Conservation (phyloP, 92 coral and sea anemone species). For the Heliopora coerulea region DNA sequence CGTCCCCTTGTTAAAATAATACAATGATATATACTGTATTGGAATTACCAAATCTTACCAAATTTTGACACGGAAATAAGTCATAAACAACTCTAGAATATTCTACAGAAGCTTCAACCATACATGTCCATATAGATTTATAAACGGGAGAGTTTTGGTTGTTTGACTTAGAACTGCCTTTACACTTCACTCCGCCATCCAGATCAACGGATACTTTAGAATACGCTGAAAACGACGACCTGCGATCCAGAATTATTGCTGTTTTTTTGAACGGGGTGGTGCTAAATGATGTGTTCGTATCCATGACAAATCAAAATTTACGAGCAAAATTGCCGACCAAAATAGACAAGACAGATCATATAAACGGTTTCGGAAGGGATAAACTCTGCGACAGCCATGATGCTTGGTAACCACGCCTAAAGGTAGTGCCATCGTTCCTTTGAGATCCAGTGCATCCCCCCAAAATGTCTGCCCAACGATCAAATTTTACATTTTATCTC, state of each 20-base stretch:
- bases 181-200: conserved; percentile 70
- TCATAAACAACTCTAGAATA: conserved; percentile 96
- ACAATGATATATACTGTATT: no score
- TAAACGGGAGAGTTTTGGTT: conserved; percentile 62
- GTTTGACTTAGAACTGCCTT: conserved; percentile 50
- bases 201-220: conserved; percentile 93
- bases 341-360: background rate
- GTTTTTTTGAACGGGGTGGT: conserved; percentile 52
- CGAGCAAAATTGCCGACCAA: background rate
- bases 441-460: no score
- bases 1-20: no score
- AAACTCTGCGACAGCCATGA: conserved; percentile 1
- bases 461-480: no score
- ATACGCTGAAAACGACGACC: conserved; percentile 61
- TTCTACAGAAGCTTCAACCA: conserved; percentile 91
- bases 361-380: background rate
- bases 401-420: conserved; percentile 29
- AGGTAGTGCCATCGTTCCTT: no score
- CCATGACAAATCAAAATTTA: conserved; percentile 7
- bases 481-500: no score
- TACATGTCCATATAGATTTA: conserved; percentile 94
- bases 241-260: conserved; percentile 83
- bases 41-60: conserved; percentile 52
- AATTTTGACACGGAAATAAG: conserved; percentile 77
- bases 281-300: conserved; percentile 1